Base-by-base conservation (phyloP, 2,888 invertebrate species). In the Panopea generosa region DNA sequence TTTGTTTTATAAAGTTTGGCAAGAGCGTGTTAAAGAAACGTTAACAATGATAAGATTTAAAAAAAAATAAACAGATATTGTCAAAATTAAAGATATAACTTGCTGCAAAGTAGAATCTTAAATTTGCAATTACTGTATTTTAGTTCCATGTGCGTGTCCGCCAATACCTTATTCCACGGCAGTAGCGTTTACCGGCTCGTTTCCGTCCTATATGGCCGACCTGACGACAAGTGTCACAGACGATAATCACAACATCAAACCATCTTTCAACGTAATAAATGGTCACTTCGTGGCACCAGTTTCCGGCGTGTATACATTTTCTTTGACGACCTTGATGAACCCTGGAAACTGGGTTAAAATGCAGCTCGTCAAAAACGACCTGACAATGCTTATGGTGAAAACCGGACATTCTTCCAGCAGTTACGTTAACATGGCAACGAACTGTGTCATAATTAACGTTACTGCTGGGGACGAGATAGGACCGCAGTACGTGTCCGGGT, bases 341-440 rank as follows among this genome's bases (percentile, higher is more conserved):
- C 67, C 70, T 11, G 47, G 63, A 40, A 67, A 70, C 60, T 77
- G 67, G 45, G 67, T 62, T 16, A 53, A 43, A 18, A 70, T 80
- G 80, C 45, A 73, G 27, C 63, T 80, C 4, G 76, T 80, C 16
- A 52, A 55, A 11, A 70, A 80, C 45, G 70, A 66, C 3, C 59
- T 29, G 24, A 45, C 75, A 2, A 59, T 80, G 2, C 26, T 70
- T 4, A 53, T 67, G 16, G 73, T 66, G 6, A 69, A 66, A 24
- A 77, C 73, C 20, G 77, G 73, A 2, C 80, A 77, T 57, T 56
- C 61, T 9, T 40, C 40, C 49, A 65, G 62, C 61, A 53, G 75
- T 47, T 71, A 75, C 43, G 71, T 75, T 22, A 71, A 68, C 56
- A 75, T 75, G 72, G 79, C 63, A 14, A 72, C 72, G 27, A 79